Conservation (phyloP, 2,888 invertebrate genomes). For the Sympetrum striolatum region DNA sequence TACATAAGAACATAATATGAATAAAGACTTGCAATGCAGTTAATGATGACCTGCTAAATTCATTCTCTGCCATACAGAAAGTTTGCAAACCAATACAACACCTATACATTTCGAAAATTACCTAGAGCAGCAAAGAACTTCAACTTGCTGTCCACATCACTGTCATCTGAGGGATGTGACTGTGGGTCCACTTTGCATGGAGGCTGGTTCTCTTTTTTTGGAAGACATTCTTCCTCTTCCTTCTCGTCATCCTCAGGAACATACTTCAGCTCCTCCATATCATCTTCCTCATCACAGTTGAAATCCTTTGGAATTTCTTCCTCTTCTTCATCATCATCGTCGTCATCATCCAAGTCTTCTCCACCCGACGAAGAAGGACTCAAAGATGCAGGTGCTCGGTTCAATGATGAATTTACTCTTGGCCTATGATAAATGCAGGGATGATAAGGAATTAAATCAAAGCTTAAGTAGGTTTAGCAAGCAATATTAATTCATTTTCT, state of each 20-base stretch:
- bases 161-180: conserved; percentile 11
- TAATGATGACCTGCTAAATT: too few relatives aligned
- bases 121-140: conserved; percentile 31
- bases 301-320: not conserved
- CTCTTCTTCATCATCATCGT: conserved; percentile 30
- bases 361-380: conserved; percentile 21
- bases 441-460: not conserved
- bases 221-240: not conserved
- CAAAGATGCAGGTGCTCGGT: not conserved
- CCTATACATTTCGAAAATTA: not conserved
- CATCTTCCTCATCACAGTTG: not conserved
- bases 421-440: not conserved
- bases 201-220: not conserved
- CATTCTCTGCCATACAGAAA: too few relatives aligned
- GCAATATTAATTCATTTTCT: too few relatives aligned
- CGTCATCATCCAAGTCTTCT: conserved; percentile 19
- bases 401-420: not conserved
- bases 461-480: too few relatives aligned
- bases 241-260: not conserved
- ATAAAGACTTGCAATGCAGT: too few relatives aligned
- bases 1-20: too few relatives aligned
- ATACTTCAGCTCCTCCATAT: conserved; percentile 1
- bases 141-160: conserved; percentile 19
- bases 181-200: not conserved
- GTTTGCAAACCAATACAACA: too few relatives aligned